Base-by-base conservation (phyloP, 2,888 invertebrate genomes). In the Nudaria mundana region DNA sequence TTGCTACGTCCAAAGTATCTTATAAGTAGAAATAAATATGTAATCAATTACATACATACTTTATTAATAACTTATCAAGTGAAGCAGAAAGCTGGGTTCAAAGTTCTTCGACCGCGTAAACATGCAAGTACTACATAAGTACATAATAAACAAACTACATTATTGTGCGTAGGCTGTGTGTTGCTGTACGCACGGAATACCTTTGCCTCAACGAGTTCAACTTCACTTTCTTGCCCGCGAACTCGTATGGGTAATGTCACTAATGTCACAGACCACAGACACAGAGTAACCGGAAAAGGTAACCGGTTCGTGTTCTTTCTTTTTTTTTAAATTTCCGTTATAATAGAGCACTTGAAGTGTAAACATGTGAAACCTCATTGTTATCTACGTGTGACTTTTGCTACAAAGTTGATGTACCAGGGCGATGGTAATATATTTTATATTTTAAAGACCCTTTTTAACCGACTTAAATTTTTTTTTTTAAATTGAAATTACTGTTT, bases 21-120 rank as follows among this genome's bases (percentile, higher is more conserved):
- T n/a, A n/a, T n/a, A n/a, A n/a, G n/a, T n/a, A n/a, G n/a, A n/a
- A n/a, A n/a, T n/a, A n/a, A n/a, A n/a, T n/a, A n/a, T n/a, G n/a
- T n/a, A n/a, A n/a, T n/a, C n/a, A n/a, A n/a, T n/a, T n/a, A n/a
- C n/a, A n/a, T n/a, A n/a, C n/a, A n/a, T n/a, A n/a, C n/a, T n/a
- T n/a, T n/a, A n/a, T n/a, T n/a, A n/a, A n/a, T n/a, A n/a, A n/a
- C n/a, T 60, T 64, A 62, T 64, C 62, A 61, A 52, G n/a, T 52
- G 43, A 53, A 45, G 48, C 56, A 45, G 43, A 42, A 54, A 53
- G 57, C 60, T 45, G 36, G 33, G 64, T 63, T 63, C 64, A 63
- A 54, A 60, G 68, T 65, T 62, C 67, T 62, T 56, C 46, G 65
- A 37, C 60, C 68, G 62, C 52, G 53, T 56, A 56, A 63, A 55